phyloP scores from a whole-genome alignment of 1,140 invertebrate genomes.

The Drosophila hydei region DNA sequence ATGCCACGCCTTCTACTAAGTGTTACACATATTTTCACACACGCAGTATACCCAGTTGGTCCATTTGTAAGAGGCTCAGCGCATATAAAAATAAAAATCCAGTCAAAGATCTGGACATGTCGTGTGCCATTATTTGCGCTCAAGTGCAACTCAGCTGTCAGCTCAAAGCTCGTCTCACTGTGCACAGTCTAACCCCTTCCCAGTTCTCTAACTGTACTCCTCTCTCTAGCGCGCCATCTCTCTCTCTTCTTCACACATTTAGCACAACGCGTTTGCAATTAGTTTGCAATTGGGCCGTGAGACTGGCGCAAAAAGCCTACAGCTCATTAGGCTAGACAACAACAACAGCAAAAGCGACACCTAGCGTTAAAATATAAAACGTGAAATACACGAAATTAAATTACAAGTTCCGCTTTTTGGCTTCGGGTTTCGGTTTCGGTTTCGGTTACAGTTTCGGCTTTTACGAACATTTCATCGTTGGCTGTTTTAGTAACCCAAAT shows the following conservation, averaged over 20 bases:
- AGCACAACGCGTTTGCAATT: slow-evolving; percentile 70
- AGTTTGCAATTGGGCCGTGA: slow-evolving; percentile 77
- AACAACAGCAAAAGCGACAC: slow-evolving; percentile 42
- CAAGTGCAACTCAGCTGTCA: slow-evolving; percentile 68
- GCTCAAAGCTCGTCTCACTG: slow-evolving; percentile 10
- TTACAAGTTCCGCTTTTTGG: slow-evolving; percentile 78
- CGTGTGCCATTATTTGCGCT: slow-evolving; percentile 69
- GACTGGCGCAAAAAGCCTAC: slow-evolving; percentile 59
- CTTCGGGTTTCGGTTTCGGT: slow-evolving; percentile 39
- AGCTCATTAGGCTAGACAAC: slow-evolving; percentile 69
- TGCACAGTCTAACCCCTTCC: too few species aligned
- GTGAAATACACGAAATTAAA: slow-evolving; percentile 77
- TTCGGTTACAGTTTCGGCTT: slow-evolving; percentile 26
- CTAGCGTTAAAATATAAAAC: slow-evolving; percentile 49
- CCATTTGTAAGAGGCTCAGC: too few species aligned
- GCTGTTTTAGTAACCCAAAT: slow-evolving; percentile 80
- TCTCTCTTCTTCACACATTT: background rate
- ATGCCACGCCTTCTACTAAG: too few species aligned
- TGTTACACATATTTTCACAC: too few species aligned
- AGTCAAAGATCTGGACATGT: slow-evolving; percentile 32
- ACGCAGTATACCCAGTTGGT: too few species aligned
- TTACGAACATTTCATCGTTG: slow-evolving; percentile 32
- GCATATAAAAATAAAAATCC: too few species aligned
- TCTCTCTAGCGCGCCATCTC: background rate
- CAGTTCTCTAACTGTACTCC: too few species aligned